Conservation (phyloP, 2,113 vertebrate species). For the Emydocephalus ijimae region DNA sequence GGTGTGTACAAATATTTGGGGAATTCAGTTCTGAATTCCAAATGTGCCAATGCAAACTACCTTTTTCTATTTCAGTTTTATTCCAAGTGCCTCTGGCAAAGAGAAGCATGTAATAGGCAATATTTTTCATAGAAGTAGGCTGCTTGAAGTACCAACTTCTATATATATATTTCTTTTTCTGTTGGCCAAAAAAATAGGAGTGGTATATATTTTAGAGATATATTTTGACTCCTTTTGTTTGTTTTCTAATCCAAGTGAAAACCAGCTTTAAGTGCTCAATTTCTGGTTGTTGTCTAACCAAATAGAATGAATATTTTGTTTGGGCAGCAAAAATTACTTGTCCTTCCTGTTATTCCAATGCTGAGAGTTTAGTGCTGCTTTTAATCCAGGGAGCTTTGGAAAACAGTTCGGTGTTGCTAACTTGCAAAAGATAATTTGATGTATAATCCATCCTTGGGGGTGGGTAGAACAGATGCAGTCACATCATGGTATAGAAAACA, state of each 20-base stretch:
- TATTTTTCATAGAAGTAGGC: conserved; percentile 20
- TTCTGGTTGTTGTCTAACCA: background rate
- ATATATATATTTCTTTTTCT: background rate
- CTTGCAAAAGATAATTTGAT: background rate
- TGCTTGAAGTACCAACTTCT: conserved; percentile 3
- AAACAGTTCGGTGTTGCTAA: background rate
- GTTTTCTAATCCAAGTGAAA: conserved; percentile 15
- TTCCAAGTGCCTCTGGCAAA: conserved; percentile 11
- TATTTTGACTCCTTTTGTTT: conserved; percentile 6
- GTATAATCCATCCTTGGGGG: background rate
- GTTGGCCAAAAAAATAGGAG: conserved; percentile 25
- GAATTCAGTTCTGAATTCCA: background rate
- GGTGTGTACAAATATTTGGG: background rate
- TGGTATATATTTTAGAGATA: background rate
- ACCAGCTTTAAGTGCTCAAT: background rate
- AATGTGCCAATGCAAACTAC: background rate
- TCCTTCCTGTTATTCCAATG: background rate
- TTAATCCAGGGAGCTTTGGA: background rate
- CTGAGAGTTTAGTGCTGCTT: background rate
- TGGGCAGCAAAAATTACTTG: background rate
- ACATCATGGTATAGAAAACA: background rate
- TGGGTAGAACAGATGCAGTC: background rate
- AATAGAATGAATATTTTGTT: conserved; percentile 10
- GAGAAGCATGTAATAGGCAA: background rate
- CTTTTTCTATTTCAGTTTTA: conserved; percentile 12